Evolutionary conservation across 92 coral and sea anemone species (phyloP).

Genomic region (Umimayanthus kanabou): DNA sequence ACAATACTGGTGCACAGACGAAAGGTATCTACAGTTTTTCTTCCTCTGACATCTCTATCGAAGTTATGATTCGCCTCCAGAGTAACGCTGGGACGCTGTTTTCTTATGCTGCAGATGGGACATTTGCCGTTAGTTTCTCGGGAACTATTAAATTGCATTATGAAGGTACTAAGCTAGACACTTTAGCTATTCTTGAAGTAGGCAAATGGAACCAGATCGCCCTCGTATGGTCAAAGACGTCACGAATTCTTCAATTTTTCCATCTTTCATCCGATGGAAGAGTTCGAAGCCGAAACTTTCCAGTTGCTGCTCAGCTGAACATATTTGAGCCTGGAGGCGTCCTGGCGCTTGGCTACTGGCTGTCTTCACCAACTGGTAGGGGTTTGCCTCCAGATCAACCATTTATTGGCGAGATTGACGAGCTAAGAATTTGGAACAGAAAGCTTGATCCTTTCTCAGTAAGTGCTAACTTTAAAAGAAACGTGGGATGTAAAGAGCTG

Average conservation of each 20-base stretch:
- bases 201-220: conserved; percentile 56
- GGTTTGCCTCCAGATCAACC: conserved; percentile 37
- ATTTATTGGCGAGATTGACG: conserved; percentile 63
- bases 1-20: conserved; percentile 56
- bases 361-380: conserved; percentile 49
- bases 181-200: conserved; percentile 50
- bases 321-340: conserved; percentile 71
- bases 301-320: conserved; percentile 47
- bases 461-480: conserved; percentile 18
- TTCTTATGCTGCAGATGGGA: conserved; percentile 61
- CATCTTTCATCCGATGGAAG: conserved; percentile 53
- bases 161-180: conserved; percentile 49
- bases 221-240: conserved; percentile 58
- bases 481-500: conserved; percentile 49
- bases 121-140: conserved; percentile 58
- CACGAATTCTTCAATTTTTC: conserved; percentile 55
- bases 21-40: conserved; percentile 54
- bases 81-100: conserved; percentile 55
- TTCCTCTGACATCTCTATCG: conserved; percentile 61
- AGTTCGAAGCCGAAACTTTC: conserved; percentile 62
- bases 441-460: conserved; percentile 40
- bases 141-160: conserved; percentile 48
- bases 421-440: conserved; percentile 63
- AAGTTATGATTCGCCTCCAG: conserved; percentile 49
- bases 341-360: conserved; percentile 67